Evolutionary conservation across 2,888 invertebrate species (phyloP), one percentile per base, ranked within the genome.

Genomic region (Athalia cordata): DNA sequence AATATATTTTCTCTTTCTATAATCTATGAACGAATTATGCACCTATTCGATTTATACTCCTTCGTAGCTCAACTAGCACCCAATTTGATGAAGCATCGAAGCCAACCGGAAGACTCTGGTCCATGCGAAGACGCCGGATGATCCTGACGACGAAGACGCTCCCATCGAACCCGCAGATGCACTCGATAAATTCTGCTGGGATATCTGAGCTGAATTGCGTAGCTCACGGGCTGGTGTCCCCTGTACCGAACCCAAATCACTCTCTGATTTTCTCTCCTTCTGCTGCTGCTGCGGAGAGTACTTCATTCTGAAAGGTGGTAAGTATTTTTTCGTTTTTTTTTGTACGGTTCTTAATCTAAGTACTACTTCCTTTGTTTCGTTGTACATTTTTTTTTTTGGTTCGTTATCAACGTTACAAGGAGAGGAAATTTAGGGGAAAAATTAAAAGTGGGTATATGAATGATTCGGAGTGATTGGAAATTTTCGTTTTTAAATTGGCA

Each of bases 31-130:
- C 29, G 29, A 29, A 29, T 29, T 29, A 29, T 29, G 29, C 29
- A 29, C 29, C 29, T 75, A 29, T 62, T 11, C 52, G 43, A 62
- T 45, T 45, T 9, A 49, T 9, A 9, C 55, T 3, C 13, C 49
- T 29, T 68, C 66, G 66, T 45, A 15, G 70, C 8, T 62, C 67
- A 78, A 84, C 86, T 89, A 89, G 84, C 89, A 89, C 81, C 87
- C 88, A 81, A 87, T 84, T 80, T 88, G 87, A 78, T 89, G 87
- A 43, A 89, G 84, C 86, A 89, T 87, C 80, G 87, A 84, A 29
- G 89, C 89, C 77, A 89, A 81, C 78, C 89, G 86, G 80, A 89
- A 89, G 81, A 89, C 89, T 57, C 89, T 86, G 88, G 89, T 89
- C 89, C 89, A 89, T 79, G 89, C 89, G 82, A 89, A 89, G 85